Percentiles rank a stretch among this genome's conserved stretches.
These are phyloP conservation scores for Mormyrus lacerda DNA, from an alignment of 2,113 vertebrate genomes.

Conservation along the genomic window DNA sequence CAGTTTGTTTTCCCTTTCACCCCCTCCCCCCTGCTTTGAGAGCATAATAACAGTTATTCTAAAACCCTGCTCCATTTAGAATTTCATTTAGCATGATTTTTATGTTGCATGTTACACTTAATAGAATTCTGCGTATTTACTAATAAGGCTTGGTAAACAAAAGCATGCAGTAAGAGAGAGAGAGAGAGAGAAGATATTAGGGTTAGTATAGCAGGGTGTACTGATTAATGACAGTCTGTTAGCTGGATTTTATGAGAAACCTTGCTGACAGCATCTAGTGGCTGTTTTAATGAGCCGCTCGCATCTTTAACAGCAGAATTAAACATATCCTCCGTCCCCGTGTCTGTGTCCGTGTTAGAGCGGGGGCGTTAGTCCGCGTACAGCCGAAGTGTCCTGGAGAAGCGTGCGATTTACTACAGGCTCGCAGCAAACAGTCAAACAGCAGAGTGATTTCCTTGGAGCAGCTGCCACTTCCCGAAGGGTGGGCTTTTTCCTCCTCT, in stretches of 20 bases:
- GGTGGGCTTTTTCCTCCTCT: conserved; percentile 24
- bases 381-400: conserved; percentile 20
- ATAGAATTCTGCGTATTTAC: neutral
- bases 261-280: neutral
- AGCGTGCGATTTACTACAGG: conserved; percentile 23
- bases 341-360: conserved; percentile 9
- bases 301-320: conserved; percentile 11
- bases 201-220: neutral
- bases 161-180: neutral
- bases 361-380: conserved; percentile 22
- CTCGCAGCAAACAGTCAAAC: conserved; percentile 22
- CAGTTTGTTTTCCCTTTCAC: neutral
- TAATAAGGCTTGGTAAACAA: neutral
- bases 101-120: neutral
- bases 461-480: conserved; percentile 28
- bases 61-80: neutral
- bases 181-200: neutral
- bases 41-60: neutral
- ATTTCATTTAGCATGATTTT: neutral
- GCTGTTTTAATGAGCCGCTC: neutral
- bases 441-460: conserved; percentile 24
- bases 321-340: neutral
- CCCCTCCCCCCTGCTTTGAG: neutral
- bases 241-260: neutral
- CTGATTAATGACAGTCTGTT: neutral